Percentiles rank a stretch among this genome's conserved stretches.
Evolutionary conservation across 2,888 invertebrate genomes (phyloP).

Genomic region (Ectobius pallidus): DNA sequence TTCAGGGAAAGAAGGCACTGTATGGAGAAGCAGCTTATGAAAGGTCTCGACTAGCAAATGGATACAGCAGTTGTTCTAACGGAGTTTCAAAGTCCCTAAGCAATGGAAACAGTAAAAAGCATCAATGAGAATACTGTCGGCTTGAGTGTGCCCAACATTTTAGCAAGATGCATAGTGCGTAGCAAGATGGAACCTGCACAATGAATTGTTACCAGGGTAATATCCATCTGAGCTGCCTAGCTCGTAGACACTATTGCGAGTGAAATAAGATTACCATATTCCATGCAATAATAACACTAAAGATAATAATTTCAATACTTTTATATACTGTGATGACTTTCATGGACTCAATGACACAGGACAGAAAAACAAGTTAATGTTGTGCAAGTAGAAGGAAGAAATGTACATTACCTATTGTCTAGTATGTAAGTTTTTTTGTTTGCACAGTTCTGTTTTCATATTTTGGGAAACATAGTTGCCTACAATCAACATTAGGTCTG

Average conservation of each 20-base stretch:
- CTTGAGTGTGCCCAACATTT: too few species aligned
- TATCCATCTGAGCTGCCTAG: neutral
- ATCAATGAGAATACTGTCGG: conserved; percentile 17
- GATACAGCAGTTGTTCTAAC: neutral
- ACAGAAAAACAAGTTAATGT: too few species aligned
- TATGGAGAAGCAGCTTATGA: neutral
- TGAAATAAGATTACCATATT: neutral
- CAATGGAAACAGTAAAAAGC: neutral
- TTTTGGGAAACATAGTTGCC: too few species aligned
- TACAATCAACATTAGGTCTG: too few species aligned
- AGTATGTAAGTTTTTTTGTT: too few species aligned
- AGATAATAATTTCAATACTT: neutral
- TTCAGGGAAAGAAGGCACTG: conserved; percentile 21
- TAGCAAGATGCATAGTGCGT: too few species aligned
- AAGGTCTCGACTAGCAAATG: neutral
- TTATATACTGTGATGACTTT: conserved; percentile 22
- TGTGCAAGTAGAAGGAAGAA: too few species aligned
- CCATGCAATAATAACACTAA: neutral
- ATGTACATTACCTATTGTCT: neutral
- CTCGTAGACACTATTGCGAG: neutral
- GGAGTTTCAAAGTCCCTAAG: neutral
- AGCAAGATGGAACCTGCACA: too few species aligned
- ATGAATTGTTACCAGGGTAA: too few species aligned
- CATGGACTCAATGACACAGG: too few species aligned
- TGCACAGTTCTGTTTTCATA: too few species aligned